A percentile compares a stretch with the other conserved stretches of the same genome.
Evolutionary conservation across 2,888 invertebrate genomes (phyloP).

Genomic region (Octodonta nipae): DNA sequence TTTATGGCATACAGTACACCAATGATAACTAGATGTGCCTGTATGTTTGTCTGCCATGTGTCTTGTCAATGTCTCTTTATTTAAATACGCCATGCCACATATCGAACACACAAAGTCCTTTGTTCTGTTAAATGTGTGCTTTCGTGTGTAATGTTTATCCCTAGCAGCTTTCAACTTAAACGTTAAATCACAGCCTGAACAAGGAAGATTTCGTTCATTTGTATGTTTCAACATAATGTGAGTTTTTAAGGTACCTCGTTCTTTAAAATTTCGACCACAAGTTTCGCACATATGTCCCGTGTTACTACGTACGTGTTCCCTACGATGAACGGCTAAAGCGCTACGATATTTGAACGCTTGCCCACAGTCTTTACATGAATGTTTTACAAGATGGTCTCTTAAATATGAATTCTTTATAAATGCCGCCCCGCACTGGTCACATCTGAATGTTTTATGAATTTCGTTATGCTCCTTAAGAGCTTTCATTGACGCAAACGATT

Average conservation of each 20-base stretch:
- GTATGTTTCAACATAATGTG: slow-evolving; percentile 22
- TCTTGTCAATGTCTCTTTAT: slow-evolving; percentile 12
- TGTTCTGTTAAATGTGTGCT: slow-evolving; percentile 11
- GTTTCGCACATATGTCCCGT: slow-evolving; percentile 22
- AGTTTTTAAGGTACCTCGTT: slow-evolving; percentile 22
- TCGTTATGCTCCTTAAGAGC: slow-evolving; percentile 11
- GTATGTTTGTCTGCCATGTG: slow-evolving; percentile 12
- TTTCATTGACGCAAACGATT: slow-evolving; percentile 7
- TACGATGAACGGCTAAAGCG: slow-evolving; percentile 20
- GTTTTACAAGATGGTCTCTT: slow-evolving; percentile 17
- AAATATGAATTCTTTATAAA: slow-evolving; percentile 17
- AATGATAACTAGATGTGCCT: slow-evolving; percentile 9
- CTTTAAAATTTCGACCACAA: slow-evolving; percentile 25
- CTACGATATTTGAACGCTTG: slow-evolving; percentile 23
- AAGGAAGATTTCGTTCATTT: slow-evolving; percentile 21
- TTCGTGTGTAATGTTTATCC: slow-evolving; percentile 19
- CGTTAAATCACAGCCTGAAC: slow-evolving; percentile 20
- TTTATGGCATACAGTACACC: slow-evolving; percentile 11
- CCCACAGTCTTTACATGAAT: slow-evolving; percentile 22
- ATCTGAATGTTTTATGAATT: slow-evolving; percentile 15
- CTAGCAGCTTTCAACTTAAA: slow-evolving; percentile 24
- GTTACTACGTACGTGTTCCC: slow-evolving; percentile 22
- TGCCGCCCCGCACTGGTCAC: slow-evolving; percentile 16
- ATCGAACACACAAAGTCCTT: slow-evolving; percentile 12
- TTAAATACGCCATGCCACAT: slow-evolving; percentile 11